These are phyloP conservation scores for Plectropomus leopardus DNA, from an alignment of 2,113 vertebrate genomes.

Conservation along the genomic window DNA sequence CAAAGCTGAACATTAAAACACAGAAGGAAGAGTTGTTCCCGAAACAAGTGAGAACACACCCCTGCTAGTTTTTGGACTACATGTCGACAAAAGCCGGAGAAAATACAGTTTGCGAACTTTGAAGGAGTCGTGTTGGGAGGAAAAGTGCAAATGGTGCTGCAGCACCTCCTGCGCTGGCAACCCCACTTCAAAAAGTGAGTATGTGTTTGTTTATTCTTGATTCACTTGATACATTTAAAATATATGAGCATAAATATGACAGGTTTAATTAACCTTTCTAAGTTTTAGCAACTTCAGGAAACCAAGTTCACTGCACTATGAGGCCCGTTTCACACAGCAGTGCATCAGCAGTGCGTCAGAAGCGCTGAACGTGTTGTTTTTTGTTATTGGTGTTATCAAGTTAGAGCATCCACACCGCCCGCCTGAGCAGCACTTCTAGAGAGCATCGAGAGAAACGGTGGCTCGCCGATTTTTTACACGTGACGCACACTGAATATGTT, in stretches of 20 bases:
- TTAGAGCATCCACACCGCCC: too few relatives aligned
- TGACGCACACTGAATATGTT: too few relatives aligned
- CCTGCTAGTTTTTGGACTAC: conserved; percentile 35
- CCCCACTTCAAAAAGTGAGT: conserved; percentile 76
- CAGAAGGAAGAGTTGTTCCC: conserved; percentile 24
- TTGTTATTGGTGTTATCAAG: too few relatives aligned
- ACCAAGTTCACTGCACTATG: too few relatives aligned
- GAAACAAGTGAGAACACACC: conserved; percentile 24
- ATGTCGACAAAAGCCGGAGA: conserved; percentile 14
- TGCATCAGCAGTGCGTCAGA: too few relatives aligned
- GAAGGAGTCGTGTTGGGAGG: conserved; percentile 29
- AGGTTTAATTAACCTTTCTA: too few relatives aligned
- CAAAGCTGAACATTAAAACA: conserved; percentile 40
- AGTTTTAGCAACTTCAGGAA: too few relatives aligned
- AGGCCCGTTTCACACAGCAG: too few relatives aligned
- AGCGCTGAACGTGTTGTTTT: too few relatives aligned
- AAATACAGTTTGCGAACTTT: conserved; percentile 29
- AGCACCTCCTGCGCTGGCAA: conserved; percentile 58
- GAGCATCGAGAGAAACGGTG: too few relatives aligned
- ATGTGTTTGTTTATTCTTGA: neutral
- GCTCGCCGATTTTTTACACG: too few relatives aligned
- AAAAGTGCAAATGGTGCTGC: conserved; percentile 71
- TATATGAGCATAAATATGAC: neutral
- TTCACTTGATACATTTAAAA: conserved; percentile 2
- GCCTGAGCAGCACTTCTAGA: too few relatives aligned